Evolutionary conservation across 2,113 vertebrate species (phyloP).

Genomic region (Turnix velox): DNA sequence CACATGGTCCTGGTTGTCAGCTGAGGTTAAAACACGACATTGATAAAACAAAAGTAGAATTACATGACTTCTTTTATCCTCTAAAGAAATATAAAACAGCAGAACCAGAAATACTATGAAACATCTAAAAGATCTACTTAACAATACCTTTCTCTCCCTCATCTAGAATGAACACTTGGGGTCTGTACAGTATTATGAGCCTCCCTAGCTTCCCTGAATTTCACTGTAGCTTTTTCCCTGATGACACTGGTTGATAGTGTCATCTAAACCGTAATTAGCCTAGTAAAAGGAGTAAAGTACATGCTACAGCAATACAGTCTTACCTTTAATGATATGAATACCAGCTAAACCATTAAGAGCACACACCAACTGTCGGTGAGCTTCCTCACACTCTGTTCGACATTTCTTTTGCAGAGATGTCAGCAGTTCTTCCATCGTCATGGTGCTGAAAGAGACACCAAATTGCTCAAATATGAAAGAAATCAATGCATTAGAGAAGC

Average conservation of each 20-base stretch:
- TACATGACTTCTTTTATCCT: neutral
- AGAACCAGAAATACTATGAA: neutral
- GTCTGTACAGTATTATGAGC: neutral
- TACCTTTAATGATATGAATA: slow-evolving; percentile 98
- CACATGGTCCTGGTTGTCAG: neutral
- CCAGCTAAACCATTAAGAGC: slow-evolving; percentile 96
- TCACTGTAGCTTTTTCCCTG: neutral
- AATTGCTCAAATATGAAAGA: neutral
- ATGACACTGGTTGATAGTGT: neutral
- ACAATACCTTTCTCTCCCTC: neutral
- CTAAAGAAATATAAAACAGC: neutral
- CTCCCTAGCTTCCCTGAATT: neutral
- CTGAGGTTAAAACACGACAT: neutral
- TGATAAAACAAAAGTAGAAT: neutral
- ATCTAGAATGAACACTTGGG: neutral
- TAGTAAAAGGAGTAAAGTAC: neutral
- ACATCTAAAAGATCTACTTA: neutral
- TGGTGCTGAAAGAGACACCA: slow-evolving; percentile 81
- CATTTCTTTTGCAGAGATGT: slow-evolving; percentile 98
- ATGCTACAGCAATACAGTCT: neutral
- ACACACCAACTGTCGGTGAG: slow-evolving; percentile 93
- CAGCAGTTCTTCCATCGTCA: slow-evolving; percentile 98
- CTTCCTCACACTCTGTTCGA: slow-evolving; percentile 95
- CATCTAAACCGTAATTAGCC: neutral
- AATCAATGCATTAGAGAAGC: neutral